Evolutionary conservation across 2,797 vertebrate species (phyloP).

Genomic region (Lacerta bilineata): DNA sequence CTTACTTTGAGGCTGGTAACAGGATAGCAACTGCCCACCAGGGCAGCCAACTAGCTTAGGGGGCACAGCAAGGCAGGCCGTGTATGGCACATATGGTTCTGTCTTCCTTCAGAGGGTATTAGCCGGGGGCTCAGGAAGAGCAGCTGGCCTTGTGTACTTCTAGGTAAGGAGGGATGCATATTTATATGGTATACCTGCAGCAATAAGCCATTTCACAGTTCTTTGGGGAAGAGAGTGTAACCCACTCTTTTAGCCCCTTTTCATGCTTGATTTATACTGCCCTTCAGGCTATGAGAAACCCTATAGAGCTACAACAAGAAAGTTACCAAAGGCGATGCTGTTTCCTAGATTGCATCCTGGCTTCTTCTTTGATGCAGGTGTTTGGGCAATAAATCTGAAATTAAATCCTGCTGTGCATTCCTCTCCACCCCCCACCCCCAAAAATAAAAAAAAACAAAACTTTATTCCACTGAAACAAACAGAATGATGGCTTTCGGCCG

Average conservation of each 20-base stretch:
- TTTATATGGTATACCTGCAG: background rate
- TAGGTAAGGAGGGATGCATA: background rate
- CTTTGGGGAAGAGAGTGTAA: slow-evolving; percentile 21
- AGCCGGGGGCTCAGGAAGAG: background rate
- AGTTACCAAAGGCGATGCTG: slow-evolving; percentile 45
- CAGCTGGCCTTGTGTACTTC: background rate
- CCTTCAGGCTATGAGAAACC: slow-evolving; percentile 53
- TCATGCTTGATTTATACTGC: slow-evolving; percentile 54
- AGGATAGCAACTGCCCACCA: background rate
- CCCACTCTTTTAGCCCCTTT: slow-evolving; percentile 47
- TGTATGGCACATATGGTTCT: background rate
- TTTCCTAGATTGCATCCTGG: slow-evolving; percentile 37
- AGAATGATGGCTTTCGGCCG: slow-evolving; percentile 48
- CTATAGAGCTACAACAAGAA: slow-evolving; percentile 39
- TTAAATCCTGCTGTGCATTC: slow-evolving; percentile 59
- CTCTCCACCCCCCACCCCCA: background rate
- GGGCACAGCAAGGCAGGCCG: background rate
- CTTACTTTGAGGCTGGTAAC: background rate
- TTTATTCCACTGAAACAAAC: slow-evolving; percentile 69
- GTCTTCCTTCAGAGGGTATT: background rate
- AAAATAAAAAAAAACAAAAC: background rate
- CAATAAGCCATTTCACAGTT: slow-evolving; percentile 3
- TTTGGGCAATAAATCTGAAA: slow-evolving; percentile 64
- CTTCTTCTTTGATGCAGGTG: slow-evolving; percentile 55
- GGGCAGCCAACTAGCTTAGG: background rate